Evolutionary conservation across 2,888 invertebrate genomes (phyloP).

Genomic region (Cheilosia vulpina): DNA sequence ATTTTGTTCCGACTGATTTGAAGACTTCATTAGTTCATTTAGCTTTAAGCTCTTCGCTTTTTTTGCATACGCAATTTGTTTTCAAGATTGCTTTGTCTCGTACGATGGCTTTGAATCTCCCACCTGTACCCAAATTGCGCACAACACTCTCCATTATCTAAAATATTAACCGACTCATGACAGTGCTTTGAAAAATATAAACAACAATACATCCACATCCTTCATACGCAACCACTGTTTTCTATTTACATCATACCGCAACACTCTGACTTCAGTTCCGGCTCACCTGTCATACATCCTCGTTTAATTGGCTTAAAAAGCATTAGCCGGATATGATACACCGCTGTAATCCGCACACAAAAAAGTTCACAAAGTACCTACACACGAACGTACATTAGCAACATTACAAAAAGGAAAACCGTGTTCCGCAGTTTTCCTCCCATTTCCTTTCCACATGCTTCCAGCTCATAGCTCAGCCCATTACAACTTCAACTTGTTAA

Average conservation of each 20-base stretch:
- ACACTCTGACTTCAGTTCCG: neutral
- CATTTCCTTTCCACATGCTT: constrained; percentile 10
- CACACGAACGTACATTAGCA: neutral
- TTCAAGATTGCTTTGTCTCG: no score
- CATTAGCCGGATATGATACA: constrained; percentile 29
- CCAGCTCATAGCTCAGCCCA: neutral
- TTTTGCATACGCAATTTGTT: no score
- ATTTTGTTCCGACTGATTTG: no score
- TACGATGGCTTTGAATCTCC: no score
- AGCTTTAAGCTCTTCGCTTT: no score
- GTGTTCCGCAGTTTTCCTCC: neutral
- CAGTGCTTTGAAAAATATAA: neutral
- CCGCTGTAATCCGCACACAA: constrained; percentile 17
- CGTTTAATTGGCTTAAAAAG: constrained; percentile 43
- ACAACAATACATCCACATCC: neutral
- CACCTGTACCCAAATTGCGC: no score
- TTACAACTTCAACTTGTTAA: neutral
- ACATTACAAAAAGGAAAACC: neutral
- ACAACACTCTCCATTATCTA: no score
- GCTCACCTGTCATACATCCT: constrained; percentile 21
- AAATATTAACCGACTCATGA: no score
- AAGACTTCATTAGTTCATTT: no score
- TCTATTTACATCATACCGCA: neutral
- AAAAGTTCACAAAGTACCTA: neutral
- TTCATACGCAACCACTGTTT: neutral